These are phyloP conservation scores for Thryonomys swinderianus DNA, from an alignment of 2,113 vertebrate species.

Conservation along the genomic window DNA sequence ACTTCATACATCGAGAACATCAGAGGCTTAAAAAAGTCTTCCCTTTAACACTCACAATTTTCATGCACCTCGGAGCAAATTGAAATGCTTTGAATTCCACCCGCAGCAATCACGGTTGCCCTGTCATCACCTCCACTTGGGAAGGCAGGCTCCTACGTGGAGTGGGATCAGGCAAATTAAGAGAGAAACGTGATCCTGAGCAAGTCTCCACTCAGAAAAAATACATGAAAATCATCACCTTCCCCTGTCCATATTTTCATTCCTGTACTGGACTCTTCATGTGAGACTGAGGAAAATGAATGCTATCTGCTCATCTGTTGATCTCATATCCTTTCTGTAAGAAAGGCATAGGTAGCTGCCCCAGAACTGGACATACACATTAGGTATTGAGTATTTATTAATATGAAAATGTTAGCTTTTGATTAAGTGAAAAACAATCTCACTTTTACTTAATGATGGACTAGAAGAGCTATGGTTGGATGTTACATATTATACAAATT, in stretches of 20 bases:
- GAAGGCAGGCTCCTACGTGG: neutral
- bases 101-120: neutral
- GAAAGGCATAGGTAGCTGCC: neutral
- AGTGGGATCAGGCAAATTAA: neutral
- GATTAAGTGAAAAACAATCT: neutral
- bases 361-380: neutral
- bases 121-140: conserved; percentile 15
- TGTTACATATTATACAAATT: neutral
- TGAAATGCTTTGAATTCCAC: conserved; percentile 34
- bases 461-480: neutral
- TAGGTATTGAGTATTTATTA: neutral
- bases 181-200: neutral
- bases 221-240: neutral
- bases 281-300: neutral
- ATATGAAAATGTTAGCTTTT: neutral
- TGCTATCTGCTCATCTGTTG: neutral
- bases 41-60: neutral
- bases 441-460: neutral
- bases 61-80: conserved; percentile 35
- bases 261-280: neutral
- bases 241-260: neutral
- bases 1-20: conserved; percentile 51
- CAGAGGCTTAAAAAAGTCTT: neutral
- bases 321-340: neutral
- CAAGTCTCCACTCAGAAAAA: neutral